Evolutionary conservation across 1,140 invertebrate genomes (phyloP), one percentile per base, ranked within the genome.

Genomic region (Drosophila mauritiana): DNA sequence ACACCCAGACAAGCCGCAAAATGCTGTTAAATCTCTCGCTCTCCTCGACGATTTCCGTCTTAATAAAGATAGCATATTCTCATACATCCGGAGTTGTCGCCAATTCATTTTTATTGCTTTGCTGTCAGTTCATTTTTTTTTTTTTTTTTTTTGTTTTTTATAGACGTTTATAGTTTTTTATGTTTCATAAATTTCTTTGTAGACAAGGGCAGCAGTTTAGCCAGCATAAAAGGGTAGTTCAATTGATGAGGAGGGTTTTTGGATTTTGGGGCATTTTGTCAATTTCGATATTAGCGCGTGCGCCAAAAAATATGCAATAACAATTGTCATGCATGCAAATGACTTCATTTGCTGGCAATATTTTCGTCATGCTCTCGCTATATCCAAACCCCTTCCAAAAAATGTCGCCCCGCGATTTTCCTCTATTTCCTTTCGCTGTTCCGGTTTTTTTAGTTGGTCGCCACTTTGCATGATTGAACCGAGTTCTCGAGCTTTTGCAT

Each of bases 251-350:
- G n/a, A 4, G 34, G 53, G 10, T 13, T 31, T 62, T 20, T 17
- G 48, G 49, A 46, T 69, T 70, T 54, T 49, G 51, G 72, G 64
- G 63, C 70, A 75, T 67, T 90, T 82, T 78, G 70, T 78, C 86
- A 90, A 86, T 83, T 90, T 86, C 70, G 80, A 73, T 85, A 85
- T 82, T 77, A 70, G 72, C 59, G 72, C 68, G 76, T 77, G 78
- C 68, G 78, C 68, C 86, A 64, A 79, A 73, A 84, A 86, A 79
- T 90, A 80, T 90, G 82, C 79, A 80, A 90, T 88, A 88, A 73
- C 88, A 91, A 91, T 91, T 90, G 88, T 80, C 88, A 90, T 90
- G 88, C 88, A 90, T 90, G 88, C 88, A 90, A 90, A 90, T 91
- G 80, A 91, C 88, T 90, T 90, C 89, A 91, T 90, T 90, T 90